A percentile compares a stretch with the other conserved stretches of the same genome.
These are phyloP conservation scores for Byasa hedistus DNA, from an alignment of 2,888 invertebrate species.

Conservation along the genomic window DNA sequence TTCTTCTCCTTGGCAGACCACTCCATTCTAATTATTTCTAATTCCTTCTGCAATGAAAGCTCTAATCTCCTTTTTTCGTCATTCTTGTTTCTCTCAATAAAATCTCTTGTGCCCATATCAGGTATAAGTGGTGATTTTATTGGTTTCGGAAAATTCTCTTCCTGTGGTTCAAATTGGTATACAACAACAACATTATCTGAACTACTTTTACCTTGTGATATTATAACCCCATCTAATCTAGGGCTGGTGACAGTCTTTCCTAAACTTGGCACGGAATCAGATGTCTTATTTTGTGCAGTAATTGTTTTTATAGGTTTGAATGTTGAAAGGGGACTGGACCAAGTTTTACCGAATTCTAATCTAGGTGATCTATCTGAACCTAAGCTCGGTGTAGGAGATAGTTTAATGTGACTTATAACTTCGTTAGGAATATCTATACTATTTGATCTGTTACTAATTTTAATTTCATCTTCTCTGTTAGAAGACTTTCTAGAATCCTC, in stretches of 20 bases:
- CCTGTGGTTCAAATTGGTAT: conserved; percentile 70
- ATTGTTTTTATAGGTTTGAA: conserved; percentile 62
- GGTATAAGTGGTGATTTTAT: conserved; percentile 64
- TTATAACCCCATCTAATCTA: conserved; percentile 66
- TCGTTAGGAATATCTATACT: conserved; percentile 52
- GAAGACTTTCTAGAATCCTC: conserved; percentile 58
- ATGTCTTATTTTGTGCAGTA: conserved; percentile 53
- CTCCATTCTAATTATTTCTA: conserved; percentile 78
- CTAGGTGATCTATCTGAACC: conserved; percentile 60
- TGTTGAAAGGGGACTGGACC: conserved; percentile 60
- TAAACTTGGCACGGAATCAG: conserved; percentile 60
- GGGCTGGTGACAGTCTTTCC: conserved; percentile 62
- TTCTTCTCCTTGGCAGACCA: conserved; percentile 78
- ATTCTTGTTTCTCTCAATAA: conserved; percentile 66
- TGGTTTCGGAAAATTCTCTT: conserved; percentile 52
- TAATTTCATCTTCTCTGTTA: conserved; percentile 47
- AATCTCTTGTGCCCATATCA: conserved; percentile 65
- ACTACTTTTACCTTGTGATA: conserved; percentile 71
- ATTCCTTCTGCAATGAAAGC: conserved; percentile 70
- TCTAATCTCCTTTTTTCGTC: conserved; percentile 64
- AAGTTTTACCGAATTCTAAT: conserved; percentile 59
- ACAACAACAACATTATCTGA: conserved; percentile 72
- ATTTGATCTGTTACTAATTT: conserved; percentile 43
- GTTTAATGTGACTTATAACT: conserved; percentile 49
- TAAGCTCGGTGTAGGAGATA: conserved; percentile 60